phyloP scores from a whole-genome alignment of 1,140 invertebrate genomes.

The Drosophila neocordata region DNA sequence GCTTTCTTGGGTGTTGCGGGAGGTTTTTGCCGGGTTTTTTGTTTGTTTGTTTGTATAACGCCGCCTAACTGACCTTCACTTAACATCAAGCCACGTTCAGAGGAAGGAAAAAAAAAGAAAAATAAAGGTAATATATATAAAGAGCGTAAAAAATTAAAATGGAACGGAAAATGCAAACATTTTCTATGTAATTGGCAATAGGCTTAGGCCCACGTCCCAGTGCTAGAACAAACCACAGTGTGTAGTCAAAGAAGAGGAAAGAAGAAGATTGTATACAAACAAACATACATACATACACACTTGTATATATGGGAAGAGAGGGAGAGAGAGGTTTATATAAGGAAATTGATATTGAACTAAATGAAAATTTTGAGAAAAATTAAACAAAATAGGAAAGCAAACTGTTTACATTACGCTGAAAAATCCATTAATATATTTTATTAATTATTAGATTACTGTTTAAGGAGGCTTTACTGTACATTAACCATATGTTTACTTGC shows the following conservation, averaged over 20 bases:
- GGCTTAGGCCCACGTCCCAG: constrained; percentile 43
- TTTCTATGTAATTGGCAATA: constrained; percentile 61
- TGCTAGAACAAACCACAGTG: constrained; percentile 38
- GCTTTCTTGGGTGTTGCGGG: background rate
- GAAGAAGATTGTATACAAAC: background rate
- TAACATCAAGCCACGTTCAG: constrained; percentile 48
- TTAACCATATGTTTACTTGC: constrained; percentile 39
- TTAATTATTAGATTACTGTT: constrained; percentile 9
- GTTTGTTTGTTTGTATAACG: background rate
- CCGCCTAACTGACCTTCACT: constrained; percentile 55
- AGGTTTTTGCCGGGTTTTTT: constrained; percentile 1
- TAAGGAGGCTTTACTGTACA: background rate
- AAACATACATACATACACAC: no score
- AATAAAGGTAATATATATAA: constrained; percentile 5
- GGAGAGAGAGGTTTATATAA: no score
- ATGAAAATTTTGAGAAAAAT: no score
- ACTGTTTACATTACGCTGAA: no score
- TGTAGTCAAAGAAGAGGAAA: constrained; percentile 12
- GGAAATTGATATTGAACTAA: no score
- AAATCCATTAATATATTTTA: no score
- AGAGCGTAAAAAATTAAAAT: constrained; percentile 15
- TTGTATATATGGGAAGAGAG: no score
- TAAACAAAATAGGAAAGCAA: no score
- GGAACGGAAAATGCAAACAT: constrained; percentile 49
- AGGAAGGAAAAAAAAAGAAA: constrained; percentile 31